These are phyloP conservation scores for Drosophila miranda DNA, from an alignment of 1,140 invertebrate species.

Conservation along the genomic window DNA sequence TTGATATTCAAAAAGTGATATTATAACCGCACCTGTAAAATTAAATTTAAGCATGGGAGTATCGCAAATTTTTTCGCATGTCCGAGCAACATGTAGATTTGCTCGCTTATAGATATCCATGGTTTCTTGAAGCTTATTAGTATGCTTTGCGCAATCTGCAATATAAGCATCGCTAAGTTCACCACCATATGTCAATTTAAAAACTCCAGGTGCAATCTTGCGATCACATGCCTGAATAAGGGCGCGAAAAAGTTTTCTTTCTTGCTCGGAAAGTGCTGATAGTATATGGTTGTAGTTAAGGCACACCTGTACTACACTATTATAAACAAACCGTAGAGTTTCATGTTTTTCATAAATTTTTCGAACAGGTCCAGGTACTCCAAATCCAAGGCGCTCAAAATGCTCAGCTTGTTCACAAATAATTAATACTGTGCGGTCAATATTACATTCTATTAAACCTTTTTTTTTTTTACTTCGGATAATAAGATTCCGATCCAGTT, in stretches of 20 bases:
- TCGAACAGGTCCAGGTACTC: constrained; percentile 83
- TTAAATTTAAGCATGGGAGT: constrained; percentile 87
- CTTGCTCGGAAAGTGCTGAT: constrained; percentile 84
- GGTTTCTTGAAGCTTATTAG: constrained; percentile 88
- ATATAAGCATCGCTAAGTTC: constrained; percentile 89
- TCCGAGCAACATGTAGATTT: constrained; percentile 88
- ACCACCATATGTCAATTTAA: constrained; percentile 89
- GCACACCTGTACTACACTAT: constrained; percentile 89
- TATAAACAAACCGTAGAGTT: constrained; percentile 87
- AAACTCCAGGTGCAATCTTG: constrained; percentile 90
- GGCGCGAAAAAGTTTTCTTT: constrained; percentile 85
- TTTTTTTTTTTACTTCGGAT: constrained; percentile 85
- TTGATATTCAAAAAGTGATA: constrained; percentile 83
- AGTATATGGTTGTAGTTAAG: constrained; percentile 92
- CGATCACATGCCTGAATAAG: constrained; percentile 85
- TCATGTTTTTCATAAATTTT: constrained; percentile 86
- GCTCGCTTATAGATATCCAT: constrained; percentile 91
- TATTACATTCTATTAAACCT: constrained; percentile 90
- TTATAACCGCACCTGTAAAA: constrained; percentile 84
- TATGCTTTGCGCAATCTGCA: constrained; percentile 88
- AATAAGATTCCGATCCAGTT: constrained; percentile 88
- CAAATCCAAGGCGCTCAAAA: constrained; percentile 84
- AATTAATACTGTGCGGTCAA: constrained; percentile 84
- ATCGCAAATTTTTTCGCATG: constrained; percentile 90
- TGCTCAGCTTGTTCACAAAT: constrained; percentile 71